A percentile compares a stretch with the other conserved stretches of the same genome.
Evolutionary conservation across 2,113 vertebrate genomes (phyloP).

Genomic region (Galemys pyrenaicus): DNA sequence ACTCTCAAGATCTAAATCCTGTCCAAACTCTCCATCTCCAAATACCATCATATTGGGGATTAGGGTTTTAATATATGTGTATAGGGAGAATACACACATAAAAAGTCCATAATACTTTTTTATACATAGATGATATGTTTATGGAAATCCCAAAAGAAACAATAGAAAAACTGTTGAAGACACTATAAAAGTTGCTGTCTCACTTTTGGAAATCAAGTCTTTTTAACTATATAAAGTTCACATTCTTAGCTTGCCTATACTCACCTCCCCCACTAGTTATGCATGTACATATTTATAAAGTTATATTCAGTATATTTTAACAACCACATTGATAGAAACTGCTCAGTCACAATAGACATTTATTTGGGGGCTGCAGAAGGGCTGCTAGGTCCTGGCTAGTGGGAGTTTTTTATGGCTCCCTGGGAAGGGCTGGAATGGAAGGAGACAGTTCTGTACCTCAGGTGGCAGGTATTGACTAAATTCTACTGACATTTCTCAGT

Average conservation of each 20-base stretch:
- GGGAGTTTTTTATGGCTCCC: background rate
- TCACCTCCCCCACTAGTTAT: background rate
- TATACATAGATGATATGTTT: background rate
- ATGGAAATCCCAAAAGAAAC: background rate
- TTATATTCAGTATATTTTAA: background rate
- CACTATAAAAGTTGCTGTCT: background rate
- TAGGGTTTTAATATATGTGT: background rate
- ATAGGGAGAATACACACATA: background rate
- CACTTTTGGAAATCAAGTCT: background rate
- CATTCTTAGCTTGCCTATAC: background rate
- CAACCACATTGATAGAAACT: background rate
- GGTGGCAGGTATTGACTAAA: background rate
- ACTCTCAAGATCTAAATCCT: background rate
- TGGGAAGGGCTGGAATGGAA: background rate
- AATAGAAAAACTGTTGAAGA: background rate
- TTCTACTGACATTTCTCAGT: background rate
- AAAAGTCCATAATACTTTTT: background rate
- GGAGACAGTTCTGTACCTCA: background rate
- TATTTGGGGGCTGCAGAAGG: background rate
- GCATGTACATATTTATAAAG: background rate
- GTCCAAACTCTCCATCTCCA: background rate
- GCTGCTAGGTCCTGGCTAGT: background rate
- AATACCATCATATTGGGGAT: background rate
- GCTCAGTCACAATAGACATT: background rate
- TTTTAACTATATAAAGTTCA: no score